Evolutionary conservation across 2,888 invertebrate genomes (phyloP), one percentile per base, ranked within the genome.

Genomic region (Acleris literana): DNA sequence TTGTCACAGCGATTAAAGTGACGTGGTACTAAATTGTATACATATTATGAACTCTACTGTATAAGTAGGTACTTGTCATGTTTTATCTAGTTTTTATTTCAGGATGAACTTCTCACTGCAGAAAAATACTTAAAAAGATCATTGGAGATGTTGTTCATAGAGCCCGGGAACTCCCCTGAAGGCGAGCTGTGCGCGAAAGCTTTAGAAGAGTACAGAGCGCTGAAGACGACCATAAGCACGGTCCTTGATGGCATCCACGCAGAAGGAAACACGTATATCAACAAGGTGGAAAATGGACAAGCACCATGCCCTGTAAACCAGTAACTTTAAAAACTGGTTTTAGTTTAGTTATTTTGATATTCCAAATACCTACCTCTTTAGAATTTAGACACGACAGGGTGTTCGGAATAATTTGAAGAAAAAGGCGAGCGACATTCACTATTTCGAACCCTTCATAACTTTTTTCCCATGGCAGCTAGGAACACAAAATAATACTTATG

Each of bases 121-220:
- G 95, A 95, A 75, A 83, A 80, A 64, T 88, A 93, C 75, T 82
- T 96, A 22, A 95, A 94, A 72, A 93, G 93, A 69, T 91, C 96
- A 0, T 81, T 96, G 39, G 93, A 93, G 71, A 95, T 95, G 93
- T 82, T 97, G 13, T 87, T 96, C 20, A 93, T 96, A 68, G 97
- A 97, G 81, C 96, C 96, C 0, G 86, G 93, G 0, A 93, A 93
- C 43, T 95, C 96, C 18, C 96, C 96, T 0, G 97, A 97, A 84
- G 96, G 96, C 0, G 90, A 94, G 74, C 80, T 97, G 29, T 94
- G 95, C 5, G 94, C 93, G 60, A 94, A 94, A 71, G 96, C 96
- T n/a, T 81, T 96, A 18, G 93, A 93, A 65, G 95, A 96, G 73
- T 88, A 95, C 63, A 94, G 94, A 75, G 92, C 93, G 0, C 77